These are phyloP conservation scores for Labeo rohita DNA, from an alignment of 2,113 vertebrate species.

Conservation along the genomic window DNA sequence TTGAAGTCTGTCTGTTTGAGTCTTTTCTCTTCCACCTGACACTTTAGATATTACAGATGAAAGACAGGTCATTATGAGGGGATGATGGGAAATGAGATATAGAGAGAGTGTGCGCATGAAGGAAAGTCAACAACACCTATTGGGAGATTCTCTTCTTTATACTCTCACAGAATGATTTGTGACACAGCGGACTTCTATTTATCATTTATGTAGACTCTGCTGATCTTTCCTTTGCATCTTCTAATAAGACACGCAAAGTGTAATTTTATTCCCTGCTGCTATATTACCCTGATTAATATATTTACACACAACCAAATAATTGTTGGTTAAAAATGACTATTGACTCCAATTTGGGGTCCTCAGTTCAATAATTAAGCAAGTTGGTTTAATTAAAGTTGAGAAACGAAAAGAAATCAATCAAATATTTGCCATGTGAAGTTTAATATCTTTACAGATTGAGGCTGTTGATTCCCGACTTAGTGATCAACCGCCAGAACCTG, in stretches of 20 bases:
- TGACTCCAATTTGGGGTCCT: background rate
- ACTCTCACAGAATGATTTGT: background rate
- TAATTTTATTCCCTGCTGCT: background rate
- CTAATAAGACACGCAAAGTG: background rate
- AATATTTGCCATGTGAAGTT: slow-evolving; percentile 9
- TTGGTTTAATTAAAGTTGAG: slow-evolving; percentile 8
- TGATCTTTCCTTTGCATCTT: background rate
- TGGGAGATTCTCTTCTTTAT: background rate
- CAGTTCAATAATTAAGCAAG: background rate
- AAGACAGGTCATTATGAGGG: slow-evolving; percentile 1
- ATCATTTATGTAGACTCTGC: background rate
- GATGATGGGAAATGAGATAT: background rate
- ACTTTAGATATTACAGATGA: slow-evolving; percentile 24
- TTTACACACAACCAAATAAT: background rate
- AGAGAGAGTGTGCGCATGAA: background rate
- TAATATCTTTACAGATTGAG: slow-evolving; percentile 22
- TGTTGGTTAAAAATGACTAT: slow-evolving; percentile 14
- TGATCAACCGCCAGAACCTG: slow-evolving; percentile 10
- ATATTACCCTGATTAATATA: background rate
- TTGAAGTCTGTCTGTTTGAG: slow-evolving; percentile 16
- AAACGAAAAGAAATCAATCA: background rate
- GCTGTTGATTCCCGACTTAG: slow-evolving; percentile 21
- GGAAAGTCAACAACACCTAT: slow-evolving; percentile 29
- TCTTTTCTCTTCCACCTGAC: slow-evolving; percentile 34
- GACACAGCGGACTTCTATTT: background rate